Percentiles rank a stretch among this genome's conserved stretches.
phyloP scores from a whole-genome alignment of 2,888 invertebrate species.

The Thymelicus sylvestris region DNA sequence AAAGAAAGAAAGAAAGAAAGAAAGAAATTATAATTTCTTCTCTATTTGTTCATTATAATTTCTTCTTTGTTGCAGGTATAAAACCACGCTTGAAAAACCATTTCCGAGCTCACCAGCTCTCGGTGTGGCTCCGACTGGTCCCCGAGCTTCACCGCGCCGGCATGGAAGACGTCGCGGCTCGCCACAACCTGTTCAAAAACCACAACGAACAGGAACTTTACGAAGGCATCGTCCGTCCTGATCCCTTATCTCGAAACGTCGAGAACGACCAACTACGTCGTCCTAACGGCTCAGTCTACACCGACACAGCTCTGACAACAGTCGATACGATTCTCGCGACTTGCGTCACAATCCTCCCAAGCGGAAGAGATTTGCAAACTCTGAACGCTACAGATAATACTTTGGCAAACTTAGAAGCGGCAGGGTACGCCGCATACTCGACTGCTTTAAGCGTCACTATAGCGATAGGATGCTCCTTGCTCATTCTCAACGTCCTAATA shows the following conservation, averaged over 20 bases:
- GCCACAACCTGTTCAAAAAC: constrained; percentile 95
- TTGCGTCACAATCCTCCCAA: constrained; percentile 87
- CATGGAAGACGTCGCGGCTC: constrained; percentile 94
- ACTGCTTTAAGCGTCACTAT: constrained; percentile 91
- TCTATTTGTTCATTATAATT: no score
- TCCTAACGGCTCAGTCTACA: constrained; percentile 75
- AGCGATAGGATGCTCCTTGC: constrained; percentile 91
- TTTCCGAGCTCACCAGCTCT: constrained; percentile 96
- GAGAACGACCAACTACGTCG: constrained; percentile 86
- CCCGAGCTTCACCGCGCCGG: constrained; percentile 95
- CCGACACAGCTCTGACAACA: constrained; percentile 87
- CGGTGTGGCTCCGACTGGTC: constrained; percentile 97
- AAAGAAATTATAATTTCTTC: no score
- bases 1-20: no score
- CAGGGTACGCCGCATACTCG: constrained; percentile 90
- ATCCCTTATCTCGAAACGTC: constrained; percentile 88
- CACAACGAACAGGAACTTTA: constrained; percentile 95
- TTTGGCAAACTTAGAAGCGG: constrained; percentile 91
- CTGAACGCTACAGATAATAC: constrained; percentile 87
- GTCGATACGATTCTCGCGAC: constrained; percentile 89
- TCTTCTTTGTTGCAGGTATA: constrained; percentile 87
- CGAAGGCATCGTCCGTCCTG: constrained; percentile 94
- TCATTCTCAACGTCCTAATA: constrained; percentile 92
- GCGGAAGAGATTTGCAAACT: constrained; percentile 78
- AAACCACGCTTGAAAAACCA: constrained; percentile 96